Conservation (phyloP, 2,888 invertebrate genomes). For the Eupithecia abbreviata region DNA sequence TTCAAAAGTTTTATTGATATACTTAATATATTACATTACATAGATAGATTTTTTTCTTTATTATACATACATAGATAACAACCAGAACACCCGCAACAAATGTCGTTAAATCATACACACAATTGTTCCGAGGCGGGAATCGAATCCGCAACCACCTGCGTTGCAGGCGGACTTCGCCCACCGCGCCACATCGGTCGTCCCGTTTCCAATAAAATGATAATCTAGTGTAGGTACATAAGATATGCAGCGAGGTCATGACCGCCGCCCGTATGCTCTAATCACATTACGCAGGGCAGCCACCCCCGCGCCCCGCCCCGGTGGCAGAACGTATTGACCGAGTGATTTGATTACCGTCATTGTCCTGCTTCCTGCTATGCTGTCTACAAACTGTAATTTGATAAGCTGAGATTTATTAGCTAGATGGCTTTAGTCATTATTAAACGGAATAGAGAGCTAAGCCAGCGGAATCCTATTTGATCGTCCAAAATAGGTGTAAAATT, state of each 20-base stretch:
- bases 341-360: constrained; percentile 33
- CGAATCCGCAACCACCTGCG: no score
- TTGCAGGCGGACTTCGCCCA: no score
- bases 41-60: no score
- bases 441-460: neutral
- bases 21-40: no score
- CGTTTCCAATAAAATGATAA: neutral
- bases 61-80: no score
- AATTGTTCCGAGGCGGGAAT: no score
- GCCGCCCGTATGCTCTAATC: constrained; percentile 53
- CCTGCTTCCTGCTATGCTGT: constrained; percentile 21
- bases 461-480: neutral
- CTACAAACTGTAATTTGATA: constrained; percentile 3
- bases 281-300: constrained; percentile 49
- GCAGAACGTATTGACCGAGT: constrained; percentile 37
- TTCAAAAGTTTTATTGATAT: no score
- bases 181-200: no score
- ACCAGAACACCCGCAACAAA: no score
- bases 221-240: neutral
- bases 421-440: neutral
- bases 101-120: no score
- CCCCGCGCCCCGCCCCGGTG: constrained; percentile 20
- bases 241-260: constrained; percentile 48
- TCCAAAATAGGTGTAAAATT: neutral
- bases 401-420: constrained; percentile 10